Evolutionary conservation across 30 jellyfish, hydroid and myxozoan genomes (phyloP).

Genomic region (Nemopilema nomurai): DNA sequence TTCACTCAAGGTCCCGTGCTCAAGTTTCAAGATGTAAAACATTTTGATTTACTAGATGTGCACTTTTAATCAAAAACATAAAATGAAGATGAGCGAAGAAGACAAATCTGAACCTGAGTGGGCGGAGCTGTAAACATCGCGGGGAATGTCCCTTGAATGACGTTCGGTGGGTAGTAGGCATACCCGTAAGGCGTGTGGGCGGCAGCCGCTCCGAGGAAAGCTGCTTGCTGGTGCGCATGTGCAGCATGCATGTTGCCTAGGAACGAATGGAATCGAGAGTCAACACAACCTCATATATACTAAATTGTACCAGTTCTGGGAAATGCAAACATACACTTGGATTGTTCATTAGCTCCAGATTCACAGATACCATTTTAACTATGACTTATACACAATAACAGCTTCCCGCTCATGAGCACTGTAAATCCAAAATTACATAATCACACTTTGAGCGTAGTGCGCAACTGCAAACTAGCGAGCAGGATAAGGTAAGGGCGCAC

Average conservation of each 20-base stretch:
- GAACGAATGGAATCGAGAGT: background rate
- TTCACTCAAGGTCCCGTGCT: too few species aligned
- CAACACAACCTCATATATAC: background rate
- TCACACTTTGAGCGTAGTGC: too few species aligned
- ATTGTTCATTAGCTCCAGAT: too few species aligned
- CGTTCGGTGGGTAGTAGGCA: slow-evolving; percentile 61
- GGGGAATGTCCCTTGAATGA: slow-evolving; percentile 78
- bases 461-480: background rate
- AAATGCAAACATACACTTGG: too few species aligned
- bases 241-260: slow-evolving; percentile 78
- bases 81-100: background rate
- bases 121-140: slow-evolving; percentile 76
- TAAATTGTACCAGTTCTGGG: too few species aligned
- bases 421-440: too few species aligned
- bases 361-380: too few species aligned
- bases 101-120: slow-evolving; percentile 40
- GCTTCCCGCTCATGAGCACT: too few species aligned
- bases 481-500: background rate
- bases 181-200: slow-evolving; percentile 55
- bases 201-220: slow-evolving; percentile 58
- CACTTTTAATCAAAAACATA: too few species aligned
- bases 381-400: too few species aligned
- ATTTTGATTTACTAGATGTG: too few species aligned
- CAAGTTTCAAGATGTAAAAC: too few species aligned
- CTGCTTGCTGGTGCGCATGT: slow-evolving; percentile 68